phyloP scores from a whole-genome alignment of 1,140 invertebrate species.

The Eueides isabella region DNA sequence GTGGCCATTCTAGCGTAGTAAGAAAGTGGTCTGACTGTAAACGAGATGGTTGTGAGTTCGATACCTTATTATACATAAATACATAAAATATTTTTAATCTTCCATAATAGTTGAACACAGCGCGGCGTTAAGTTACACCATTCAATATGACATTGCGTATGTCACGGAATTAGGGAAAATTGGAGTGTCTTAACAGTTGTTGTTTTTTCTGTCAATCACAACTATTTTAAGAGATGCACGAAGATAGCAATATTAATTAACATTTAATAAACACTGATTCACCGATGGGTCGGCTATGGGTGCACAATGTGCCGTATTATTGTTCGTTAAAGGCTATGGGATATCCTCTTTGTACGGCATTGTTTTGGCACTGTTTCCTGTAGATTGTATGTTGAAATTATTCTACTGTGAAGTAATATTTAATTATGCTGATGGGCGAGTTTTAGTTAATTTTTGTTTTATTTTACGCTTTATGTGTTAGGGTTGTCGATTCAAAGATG shows the following conservation, averaged over 20 bases:
- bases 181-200: too few species aligned
- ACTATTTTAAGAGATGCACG: background rate
- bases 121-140: too few species aligned
- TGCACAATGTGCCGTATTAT: slow-evolving; percentile 45
- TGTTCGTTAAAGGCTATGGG: slow-evolving; percentile 54
- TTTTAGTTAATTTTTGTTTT: background rate
- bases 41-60: background rate
- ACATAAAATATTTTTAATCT: background rate
- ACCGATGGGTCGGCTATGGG: slow-evolving; percentile 35
- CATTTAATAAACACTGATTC: slow-evolving; percentile 49
- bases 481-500: background rate
- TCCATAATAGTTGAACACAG: too few species aligned
- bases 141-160: too few species aligned
- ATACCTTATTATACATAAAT: too few species aligned
- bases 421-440: background rate
- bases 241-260: slow-evolving; percentile 41
- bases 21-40: background rate
- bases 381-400: slow-evolving; percentile 28
- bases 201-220: too few species aligned
- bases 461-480: background rate
- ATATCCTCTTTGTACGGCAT: slow-evolving; percentile 59
- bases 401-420: slow-evolving; percentile 15
- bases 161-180: too few species aligned
- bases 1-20: background rate
- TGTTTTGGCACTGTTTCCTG: slow-evolving; percentile 54